Evolutionary conservation across 2,113 vertebrate genomes (phyloP), one percentile per base, ranked within the genome.

Genomic region (Saguinus midas): DNA sequence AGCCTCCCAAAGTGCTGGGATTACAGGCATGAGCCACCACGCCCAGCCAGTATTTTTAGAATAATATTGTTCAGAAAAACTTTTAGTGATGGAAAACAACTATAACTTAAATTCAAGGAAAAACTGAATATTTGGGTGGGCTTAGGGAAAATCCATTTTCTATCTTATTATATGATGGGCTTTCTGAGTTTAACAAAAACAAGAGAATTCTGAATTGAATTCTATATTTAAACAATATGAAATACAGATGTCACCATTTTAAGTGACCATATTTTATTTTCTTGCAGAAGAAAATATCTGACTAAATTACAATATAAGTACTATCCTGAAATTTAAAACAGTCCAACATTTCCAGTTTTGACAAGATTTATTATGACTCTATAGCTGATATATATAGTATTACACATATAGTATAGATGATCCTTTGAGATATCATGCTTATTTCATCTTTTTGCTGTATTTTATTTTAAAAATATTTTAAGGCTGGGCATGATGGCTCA

Each of bases 21-120:
- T 64, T 64, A 29, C 61, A 64, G 61, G 27, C 27, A 1, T 64
- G 11, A 64, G 61, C 61, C 25, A 64, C 61, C 11, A 1, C 12
- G 5, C 12, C 61, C 13, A 29, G 61, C 61, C 61, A 64, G 61
- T 73, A 88, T 43, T 91, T 96, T 95, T 73, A 96, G 81, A 90
- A 86, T 94, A 92, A 93, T 82, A 18, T 83, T 96, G 75, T 16
- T 58, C 66, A 82, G 43, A 48, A 75, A 91, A 96, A 90, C 27
- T 93, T 91, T 95, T 87, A 89, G 23, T 29, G 25, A 89, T 89
- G 2, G 40, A 64, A 96, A 55, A 13, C 9, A 83, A 82, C 5
- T 11, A 96, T 35, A 81, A 35, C 37, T 20, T 91, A 93, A 81
- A 81, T 88, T 93, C 27, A 61, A 76, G 83, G 78, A 94, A 78